Evolutionary conservation across 2,113 vertebrate genomes (phyloP).

Genomic region (Hippocampus comes): DNA sequence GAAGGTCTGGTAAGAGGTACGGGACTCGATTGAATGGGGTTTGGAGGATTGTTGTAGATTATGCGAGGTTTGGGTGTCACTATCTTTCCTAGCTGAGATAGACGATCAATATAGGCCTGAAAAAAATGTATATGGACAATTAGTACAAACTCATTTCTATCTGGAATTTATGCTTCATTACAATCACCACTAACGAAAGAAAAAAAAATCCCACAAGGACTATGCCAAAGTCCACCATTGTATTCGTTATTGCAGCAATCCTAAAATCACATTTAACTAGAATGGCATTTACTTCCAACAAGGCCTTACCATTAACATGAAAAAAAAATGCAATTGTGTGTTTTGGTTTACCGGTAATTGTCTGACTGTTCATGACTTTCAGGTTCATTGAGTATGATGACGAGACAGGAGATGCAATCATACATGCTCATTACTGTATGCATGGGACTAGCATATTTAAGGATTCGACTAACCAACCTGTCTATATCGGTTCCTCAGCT

Average conservation of each 20-base stretch:
- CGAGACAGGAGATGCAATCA: background rate
- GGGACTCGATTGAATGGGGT: constrained; percentile 21
- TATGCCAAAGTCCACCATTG: background rate
- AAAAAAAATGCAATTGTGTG: no score
- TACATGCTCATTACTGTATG: background rate
- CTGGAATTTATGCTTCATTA: background rate
- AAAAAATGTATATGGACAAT: constrained; percentile 5
- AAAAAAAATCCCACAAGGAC: background rate
- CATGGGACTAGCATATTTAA: background rate
- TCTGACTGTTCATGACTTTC: no score
- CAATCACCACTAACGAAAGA: background rate
- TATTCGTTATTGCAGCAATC: background rate
- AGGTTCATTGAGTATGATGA: background rate
- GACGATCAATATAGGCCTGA: constrained; percentile 66
- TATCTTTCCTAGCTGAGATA: constrained; percentile 62
- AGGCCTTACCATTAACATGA: no score
- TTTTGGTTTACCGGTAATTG: no score
- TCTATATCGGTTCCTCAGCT: constrained; percentile 73
- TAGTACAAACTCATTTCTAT: background rate
- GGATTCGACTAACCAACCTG: constrained; percentile 34
- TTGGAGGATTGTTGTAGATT: constrained; percentile 28
- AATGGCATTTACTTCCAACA: background rate
- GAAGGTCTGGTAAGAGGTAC: constrained; percentile 24
- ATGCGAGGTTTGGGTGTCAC: constrained; percentile 62
- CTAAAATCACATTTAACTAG: background rate